Base-by-base conservation (phyloP, 2,797 vertebrate genomes). In the Oophaga sylvatica region DNA sequence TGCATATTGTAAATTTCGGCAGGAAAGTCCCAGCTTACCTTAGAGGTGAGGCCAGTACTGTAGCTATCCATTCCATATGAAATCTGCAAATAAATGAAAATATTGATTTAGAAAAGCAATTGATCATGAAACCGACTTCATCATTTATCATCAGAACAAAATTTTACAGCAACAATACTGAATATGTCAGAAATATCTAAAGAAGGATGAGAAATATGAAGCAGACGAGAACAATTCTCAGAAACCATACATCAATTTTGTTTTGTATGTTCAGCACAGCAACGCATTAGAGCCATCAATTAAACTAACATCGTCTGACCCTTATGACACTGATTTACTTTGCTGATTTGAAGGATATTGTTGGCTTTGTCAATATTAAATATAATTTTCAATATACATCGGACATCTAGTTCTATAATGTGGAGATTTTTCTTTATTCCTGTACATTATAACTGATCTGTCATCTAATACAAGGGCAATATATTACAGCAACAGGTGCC, bases 61-160 rank as follows among this genome's bases (percentile, higher is more conserved):
- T 81, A 86, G 71, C 65, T 80, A 62, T 89, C 88, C 88, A 89
- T 89, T 59, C 80, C 85, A 77, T 89, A 83, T 26, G 80, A 67
- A n/a, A 83, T 59, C 88, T 89, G 75, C 82, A 79, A 86, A 89
- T 63, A 86, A 78, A 87, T 73, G 73, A 79, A 85, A 89, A 87
- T 77, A 89, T 73, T 78, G 78, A 81, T 88, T 45, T 60, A 83
- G 57, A 89, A 89, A 45, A 78, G 71, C 53, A 82, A 53, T 78
- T 82, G 65, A 78, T 80, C 80, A 63, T 41, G 22, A 59, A 56
- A 60, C 31, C 71, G 82, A 75, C 31, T 76, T 63, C 11, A 84
- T 82, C 71, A 82, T 67, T 81, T 35, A 85, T 81, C 78, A 76
- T 65, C 45, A 85, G 15, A 85, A 65, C 87, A 80, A 88, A 63